Evolutionary conservation across 2,797 vertebrate species (phyloP).

Genomic region (Falco columbarius): DNA sequence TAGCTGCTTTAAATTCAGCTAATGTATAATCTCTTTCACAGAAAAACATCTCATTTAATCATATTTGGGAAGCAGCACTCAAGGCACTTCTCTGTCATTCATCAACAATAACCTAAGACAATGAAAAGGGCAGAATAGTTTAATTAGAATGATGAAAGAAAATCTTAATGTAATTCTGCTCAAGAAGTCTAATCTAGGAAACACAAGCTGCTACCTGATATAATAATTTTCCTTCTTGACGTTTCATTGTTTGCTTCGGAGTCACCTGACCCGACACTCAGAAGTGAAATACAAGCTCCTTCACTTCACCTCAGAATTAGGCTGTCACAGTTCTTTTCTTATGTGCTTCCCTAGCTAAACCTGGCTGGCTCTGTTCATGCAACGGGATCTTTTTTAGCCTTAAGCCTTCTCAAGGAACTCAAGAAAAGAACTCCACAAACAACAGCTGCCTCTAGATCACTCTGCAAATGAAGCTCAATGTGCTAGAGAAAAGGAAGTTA

Average conservation of each 20-base stretch:
- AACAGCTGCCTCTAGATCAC: background rate
- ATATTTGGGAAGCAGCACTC: constrained; percentile 14
- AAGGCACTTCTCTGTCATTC: background rate
- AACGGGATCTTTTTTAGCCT: background rate
- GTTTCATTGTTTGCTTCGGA: constrained; percentile 8
- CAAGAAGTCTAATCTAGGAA: constrained; percentile 34
- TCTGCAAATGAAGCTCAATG: background rate
- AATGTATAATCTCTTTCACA: background rate
- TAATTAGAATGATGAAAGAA: constrained; percentile 42
- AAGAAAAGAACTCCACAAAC: background rate
- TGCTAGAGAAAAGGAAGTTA: background rate
- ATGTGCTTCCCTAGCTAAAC: constrained; percentile 53
- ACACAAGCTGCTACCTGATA: background rate
- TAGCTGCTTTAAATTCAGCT: constrained; percentile 1
- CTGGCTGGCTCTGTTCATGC: background rate
- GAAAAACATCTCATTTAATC: constrained; percentile 1
- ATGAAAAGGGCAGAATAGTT: constrained; percentile 13
- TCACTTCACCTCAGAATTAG: constrained; percentile 31
- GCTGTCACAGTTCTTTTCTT: constrained; percentile 1
- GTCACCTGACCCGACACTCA: background rate
- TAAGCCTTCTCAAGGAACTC: background rate
- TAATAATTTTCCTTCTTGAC: background rate
- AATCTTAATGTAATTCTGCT: constrained; percentile 38
- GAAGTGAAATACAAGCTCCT: constrained; percentile 51
- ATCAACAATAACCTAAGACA: constrained; percentile 19